Percentiles rank a stretch among this genome's conserved stretches.
Conservation (phyloP, 2,797 vertebrate genomes). For the Poecilia wingei region DNA sequence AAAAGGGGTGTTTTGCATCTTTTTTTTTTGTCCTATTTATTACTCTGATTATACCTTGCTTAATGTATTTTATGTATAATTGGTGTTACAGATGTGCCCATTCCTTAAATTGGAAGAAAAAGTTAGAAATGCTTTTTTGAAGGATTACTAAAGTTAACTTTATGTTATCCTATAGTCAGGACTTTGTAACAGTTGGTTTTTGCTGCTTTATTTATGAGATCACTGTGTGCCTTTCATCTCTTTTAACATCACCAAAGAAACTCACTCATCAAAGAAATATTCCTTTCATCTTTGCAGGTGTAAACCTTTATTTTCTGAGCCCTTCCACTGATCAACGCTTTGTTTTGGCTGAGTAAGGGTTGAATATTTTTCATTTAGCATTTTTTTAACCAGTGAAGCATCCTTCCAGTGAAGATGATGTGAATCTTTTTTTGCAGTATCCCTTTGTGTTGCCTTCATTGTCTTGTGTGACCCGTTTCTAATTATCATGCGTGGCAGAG, state of each 20-base stretch:
- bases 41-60: conserved; percentile 31
- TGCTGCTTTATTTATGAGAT: conserved; percentile 24
- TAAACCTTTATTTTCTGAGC: not conserved
- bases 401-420: not conserved
- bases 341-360: conserved; percentile 9
- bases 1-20: conserved; percentile 14
- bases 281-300: not conserved
- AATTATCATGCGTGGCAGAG: not conserved
- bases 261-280: not conserved
- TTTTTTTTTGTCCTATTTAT: conserved; percentile 51
- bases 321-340: conserved; percentile 16
- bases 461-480: not conserved
- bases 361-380: not conserved
- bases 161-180: not conserved
- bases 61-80: conserved; percentile 20
- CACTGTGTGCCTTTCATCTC: not conserved
- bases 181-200: conserved; percentile 2
- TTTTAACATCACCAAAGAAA: not conserved
- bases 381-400: not conserved
- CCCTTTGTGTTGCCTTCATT: not conserved
- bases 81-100: conserved; percentile 15
- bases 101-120: conserved; percentile 23
- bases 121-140: not conserved
- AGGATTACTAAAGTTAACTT: not conserved
- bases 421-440: conserved; percentile 1